These are phyloP conservation scores for Choristoneura rosaceana DNA, from an alignment of 2,888 invertebrate species.

Conservation along the genomic window DNA sequence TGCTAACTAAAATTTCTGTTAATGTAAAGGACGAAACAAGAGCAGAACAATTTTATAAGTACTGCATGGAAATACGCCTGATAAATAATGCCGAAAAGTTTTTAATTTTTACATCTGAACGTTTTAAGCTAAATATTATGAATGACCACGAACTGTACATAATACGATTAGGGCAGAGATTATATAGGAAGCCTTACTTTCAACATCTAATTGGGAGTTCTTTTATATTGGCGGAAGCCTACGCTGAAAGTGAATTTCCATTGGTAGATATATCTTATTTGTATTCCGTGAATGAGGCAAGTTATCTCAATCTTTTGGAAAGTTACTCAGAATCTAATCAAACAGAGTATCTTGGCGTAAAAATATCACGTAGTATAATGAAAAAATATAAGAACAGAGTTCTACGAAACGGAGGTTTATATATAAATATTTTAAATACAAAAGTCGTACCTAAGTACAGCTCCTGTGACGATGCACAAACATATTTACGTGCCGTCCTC, in stretches of 20 bases:
- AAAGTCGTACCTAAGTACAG: slow-evolving; percentile 50
- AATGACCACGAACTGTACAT: no score
- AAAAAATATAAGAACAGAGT: slow-evolving; percentile 28
- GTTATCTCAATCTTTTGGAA: slow-evolving; percentile 65
- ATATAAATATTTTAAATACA: slow-evolving; percentile 9
- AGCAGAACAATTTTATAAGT: slow-evolving; percentile 57
- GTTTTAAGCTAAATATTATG: slow-evolving; percentile 57
- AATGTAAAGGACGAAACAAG: slow-evolving; percentile 56
- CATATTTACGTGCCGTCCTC: slow-evolving; percentile 52
- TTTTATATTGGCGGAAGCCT: slow-evolving; percentile 52
- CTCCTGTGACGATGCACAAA: slow-evolving; percentile 57
- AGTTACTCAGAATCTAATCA: slow-evolving; percentile 36
- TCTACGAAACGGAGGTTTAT: slow-evolving; percentile 5
- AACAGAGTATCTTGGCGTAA: slow-evolving; percentile 7
- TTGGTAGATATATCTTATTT: slow-evolving; percentile 46
- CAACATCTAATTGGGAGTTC: slow-evolving; percentile 56
- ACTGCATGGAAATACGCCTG: slow-evolving; percentile 54
- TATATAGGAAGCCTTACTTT: slow-evolving; percentile 17
- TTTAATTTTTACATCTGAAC: slow-evolving; percentile 57
- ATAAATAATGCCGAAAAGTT: slow-evolving; percentile 60
- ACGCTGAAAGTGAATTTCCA: slow-evolving; percentile 28
- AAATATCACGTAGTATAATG: slow-evolving; percentile 18
- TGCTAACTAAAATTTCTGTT: slow-evolving; percentile 55
- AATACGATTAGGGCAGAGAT: no score
- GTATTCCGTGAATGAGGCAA: slow-evolving; percentile 53